Conservation (phyloP, 2,113 vertebrate species). For the Plecturocebus donacophilus region DNA sequence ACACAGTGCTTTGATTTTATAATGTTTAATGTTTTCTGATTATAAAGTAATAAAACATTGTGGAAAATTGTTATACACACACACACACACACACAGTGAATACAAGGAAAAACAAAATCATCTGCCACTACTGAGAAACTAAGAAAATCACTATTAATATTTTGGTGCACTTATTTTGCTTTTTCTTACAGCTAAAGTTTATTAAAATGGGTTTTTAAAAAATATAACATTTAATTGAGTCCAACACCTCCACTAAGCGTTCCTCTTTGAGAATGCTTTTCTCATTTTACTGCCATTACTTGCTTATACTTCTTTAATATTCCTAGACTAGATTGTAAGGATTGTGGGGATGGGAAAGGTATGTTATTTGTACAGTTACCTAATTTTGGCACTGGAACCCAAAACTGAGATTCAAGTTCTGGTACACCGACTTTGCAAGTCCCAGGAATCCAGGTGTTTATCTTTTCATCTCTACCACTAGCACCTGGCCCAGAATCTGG, state of each 20-base stretch:
- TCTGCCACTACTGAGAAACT: background rate
- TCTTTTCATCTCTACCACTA: background rate
- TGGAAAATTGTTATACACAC: background rate
- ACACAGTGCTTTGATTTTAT: background rate
- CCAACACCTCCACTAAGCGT: background rate
- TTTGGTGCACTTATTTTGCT: constrained; percentile 3
- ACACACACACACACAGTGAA: background rate
- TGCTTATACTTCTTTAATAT: constrained; percentile 3
- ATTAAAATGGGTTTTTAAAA: constrained; percentile 24
- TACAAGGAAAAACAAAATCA: constrained; percentile 29
- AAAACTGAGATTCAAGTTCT: background rate
- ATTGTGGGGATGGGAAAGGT: background rate
- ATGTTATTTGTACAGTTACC: constrained; percentile 1
- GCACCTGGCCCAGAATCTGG: background rate
- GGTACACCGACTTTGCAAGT: background rate
- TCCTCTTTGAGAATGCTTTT: constrained; percentile 32
- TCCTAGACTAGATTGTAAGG: background rate
- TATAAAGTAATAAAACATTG: background rate
- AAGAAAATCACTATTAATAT: background rate
- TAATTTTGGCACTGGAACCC: background rate
- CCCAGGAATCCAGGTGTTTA: background rate
- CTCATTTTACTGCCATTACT: constrained; percentile 23
- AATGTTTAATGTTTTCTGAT: constrained; percentile 8
- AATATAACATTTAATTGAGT: constrained; percentile 15
- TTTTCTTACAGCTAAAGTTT: constrained; percentile 19